phyloP scores from a whole-genome alignment of 1,140 invertebrate genomes.

The Trinorchestia longiramus region DNA sequence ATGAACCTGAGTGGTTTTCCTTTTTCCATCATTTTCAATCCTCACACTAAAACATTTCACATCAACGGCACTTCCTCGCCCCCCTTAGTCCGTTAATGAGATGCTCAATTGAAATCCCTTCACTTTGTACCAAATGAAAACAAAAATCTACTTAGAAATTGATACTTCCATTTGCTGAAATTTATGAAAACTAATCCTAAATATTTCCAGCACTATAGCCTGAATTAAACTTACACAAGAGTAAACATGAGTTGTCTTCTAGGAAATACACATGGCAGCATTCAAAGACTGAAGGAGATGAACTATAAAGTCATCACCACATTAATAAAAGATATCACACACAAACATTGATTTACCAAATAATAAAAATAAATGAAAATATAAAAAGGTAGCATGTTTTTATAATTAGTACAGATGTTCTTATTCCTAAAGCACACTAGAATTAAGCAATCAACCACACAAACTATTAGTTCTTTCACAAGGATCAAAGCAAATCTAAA shows the following conservation, averaged over 20 bases:
- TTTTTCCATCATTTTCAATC: too few species aligned
- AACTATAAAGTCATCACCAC: neutral
- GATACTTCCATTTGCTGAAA: neutral
- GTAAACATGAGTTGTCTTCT: neutral
- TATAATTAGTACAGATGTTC: neutral
- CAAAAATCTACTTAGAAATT: too few species aligned
- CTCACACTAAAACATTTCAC: too few species aligned
- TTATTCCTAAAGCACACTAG: neutral
- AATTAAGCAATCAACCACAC: neutral
- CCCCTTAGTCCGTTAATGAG: too few species aligned
- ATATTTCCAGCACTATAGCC: neutral
- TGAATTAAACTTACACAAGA: neutral
- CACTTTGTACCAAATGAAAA: too few species aligned
- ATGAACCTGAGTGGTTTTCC: too few species aligned
- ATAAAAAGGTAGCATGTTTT: neutral
- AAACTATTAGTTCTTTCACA: neutral
- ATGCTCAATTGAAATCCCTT: too few species aligned
- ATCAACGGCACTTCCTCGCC: too few species aligned
- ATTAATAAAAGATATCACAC: neutral
- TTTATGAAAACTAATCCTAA: neutral
- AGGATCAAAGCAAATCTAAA: neutral
- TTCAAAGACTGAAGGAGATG: neutral
- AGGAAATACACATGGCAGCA: neutral
- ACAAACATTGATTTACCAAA: neutral
- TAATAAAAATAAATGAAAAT: neutral